A percentile compares a stretch with the other conserved stretches of the same genome.
phyloP scores from a whole-genome alignment of 2,113 vertebrate species.

The Callipepla californica region DNA sequence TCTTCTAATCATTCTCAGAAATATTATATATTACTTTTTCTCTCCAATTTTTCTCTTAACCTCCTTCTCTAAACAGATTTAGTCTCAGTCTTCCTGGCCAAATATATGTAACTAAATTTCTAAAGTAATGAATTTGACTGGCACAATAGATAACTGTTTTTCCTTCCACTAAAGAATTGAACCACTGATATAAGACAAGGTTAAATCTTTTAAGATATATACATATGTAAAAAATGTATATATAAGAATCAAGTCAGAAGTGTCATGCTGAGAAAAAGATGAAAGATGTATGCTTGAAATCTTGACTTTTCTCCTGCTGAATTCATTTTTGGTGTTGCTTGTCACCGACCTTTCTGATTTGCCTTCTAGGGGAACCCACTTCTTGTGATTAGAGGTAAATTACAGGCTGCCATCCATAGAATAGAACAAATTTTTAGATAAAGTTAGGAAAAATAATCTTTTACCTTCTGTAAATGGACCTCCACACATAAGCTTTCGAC shows the following conservation, averaged over 20 bases:
- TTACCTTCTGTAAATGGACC: background rate
- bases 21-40: background rate
- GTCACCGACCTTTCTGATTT: background rate
- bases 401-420: background rate
- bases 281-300: background rate
- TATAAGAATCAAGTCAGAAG: background rate
- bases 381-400: background rate
- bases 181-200: fast-evolving
- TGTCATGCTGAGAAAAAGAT: fast-evolving
- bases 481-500: background rate
- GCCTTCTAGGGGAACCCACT: background rate
- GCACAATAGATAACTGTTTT: background rate
- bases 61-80: background rate
- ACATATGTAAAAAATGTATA: no score
- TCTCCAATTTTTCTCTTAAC: fast-evolving
- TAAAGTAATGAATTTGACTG: background rate
- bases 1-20: background rate
- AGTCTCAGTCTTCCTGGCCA: background rate
- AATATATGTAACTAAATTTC: background rate
- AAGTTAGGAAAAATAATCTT: background rate
- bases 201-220: background rate
- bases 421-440: background rate
- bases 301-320: background rate
- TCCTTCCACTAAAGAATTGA: background rate
- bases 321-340: background rate